phyloP scores from a whole-genome alignment of 2,113 vertebrate genomes.

The Macquaria ambigua region DNA sequence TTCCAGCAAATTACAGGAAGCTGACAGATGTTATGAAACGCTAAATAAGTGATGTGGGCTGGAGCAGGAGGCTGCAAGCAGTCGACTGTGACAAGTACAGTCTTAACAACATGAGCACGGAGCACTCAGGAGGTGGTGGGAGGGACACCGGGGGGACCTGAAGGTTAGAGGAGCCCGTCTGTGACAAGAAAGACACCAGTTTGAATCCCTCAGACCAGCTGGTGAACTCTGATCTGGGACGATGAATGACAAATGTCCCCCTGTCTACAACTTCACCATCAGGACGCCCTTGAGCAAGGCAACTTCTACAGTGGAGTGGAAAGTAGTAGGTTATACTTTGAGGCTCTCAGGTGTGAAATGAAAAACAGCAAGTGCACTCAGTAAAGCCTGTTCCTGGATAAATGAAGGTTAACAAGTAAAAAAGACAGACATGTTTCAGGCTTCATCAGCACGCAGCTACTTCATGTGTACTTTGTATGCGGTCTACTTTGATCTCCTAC shows the following conservation, averaged over 20 bases:
- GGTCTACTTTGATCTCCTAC: slow-evolving; percentile 27
- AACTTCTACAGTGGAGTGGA: background rate
- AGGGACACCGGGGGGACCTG: background rate
- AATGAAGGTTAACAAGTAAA: background rate
- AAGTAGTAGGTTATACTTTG: background rate
- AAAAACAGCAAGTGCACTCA: background rate
- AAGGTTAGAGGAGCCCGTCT: slow-evolving; percentile 24
- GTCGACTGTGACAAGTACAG: slow-evolving; percentile 65
- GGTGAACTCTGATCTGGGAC: background rate
- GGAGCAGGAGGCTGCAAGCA: slow-evolving; percentile 60
- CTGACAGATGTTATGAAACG: slow-evolving; percentile 72
- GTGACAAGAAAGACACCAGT: slow-evolving; percentile 21
- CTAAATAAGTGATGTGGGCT: slow-evolving; percentile 76
- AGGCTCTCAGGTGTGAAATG: slow-evolving; percentile 1
- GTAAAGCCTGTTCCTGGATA: background rate
- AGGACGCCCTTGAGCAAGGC: slow-evolving; percentile 6
- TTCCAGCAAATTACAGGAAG: slow-evolving; percentile 61
- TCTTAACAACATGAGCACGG: slow-evolving; percentile 47
- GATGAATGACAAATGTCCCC: slow-evolving; percentile 2
- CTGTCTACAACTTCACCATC: background rate
- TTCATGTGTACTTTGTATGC: background rate
- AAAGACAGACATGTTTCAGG: background rate
- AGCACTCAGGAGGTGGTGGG: slow-evolving; percentile 33
- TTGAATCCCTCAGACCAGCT: slow-evolving; percentile 7
- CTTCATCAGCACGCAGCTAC: background rate